These are phyloP conservation scores for Microtus ochrogaster DNA, from an alignment of 2,113 vertebrate genomes.

Conservation along the genomic window DNA sequence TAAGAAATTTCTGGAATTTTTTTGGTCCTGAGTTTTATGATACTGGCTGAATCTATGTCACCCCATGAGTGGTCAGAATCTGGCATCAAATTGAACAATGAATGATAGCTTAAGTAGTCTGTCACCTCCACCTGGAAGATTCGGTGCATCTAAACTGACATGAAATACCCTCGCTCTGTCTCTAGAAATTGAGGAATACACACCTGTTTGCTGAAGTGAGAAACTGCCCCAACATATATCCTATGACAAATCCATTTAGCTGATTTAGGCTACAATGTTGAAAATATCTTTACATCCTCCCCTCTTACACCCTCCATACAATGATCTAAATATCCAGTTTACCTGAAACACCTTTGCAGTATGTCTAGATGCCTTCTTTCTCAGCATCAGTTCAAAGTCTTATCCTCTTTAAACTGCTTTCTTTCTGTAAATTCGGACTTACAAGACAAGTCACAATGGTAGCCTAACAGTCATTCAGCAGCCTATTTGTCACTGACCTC, in stretches of 20 bases:
- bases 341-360: conserved; percentile 37
- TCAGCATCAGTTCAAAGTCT: neutral
- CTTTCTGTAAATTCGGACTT: neutral
- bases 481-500: neutral
- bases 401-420: neutral
- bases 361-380: neutral
- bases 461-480: neutral
- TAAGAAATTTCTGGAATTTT: neutral
- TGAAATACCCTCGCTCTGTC: neutral
- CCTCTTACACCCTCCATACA: neutral
- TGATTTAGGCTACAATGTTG: neutral
- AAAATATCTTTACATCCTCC: neutral
- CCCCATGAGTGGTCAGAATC: neutral
- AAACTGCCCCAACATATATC: neutral
- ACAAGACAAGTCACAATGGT: neutral
- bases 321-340: neutral
- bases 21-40: neutral
- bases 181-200: neutral
- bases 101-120: neutral
- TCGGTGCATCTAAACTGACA: neutral
- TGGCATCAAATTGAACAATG: neutral
- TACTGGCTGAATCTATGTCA: neutral
- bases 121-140: neutral
- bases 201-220: neutral
- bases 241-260: neutral